phyloP scores from a whole-genome alignment of 2,113 vertebrate genomes.

The Oryzias melastigma region DNA sequence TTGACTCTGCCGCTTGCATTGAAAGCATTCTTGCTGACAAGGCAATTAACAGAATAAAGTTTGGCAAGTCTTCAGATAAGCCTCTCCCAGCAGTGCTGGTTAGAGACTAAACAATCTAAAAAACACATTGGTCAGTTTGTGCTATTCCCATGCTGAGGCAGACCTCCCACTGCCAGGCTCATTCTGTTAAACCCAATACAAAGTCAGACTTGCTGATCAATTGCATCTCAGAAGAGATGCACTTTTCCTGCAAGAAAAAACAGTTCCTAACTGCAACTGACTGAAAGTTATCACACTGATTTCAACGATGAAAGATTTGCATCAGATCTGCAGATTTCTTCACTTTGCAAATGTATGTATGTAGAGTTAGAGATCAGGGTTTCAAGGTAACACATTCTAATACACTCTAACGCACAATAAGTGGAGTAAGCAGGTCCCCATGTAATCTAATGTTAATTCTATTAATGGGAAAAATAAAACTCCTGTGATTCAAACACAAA shows the following conservation, averaged over 20 bases:
- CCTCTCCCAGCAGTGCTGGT: conserved; percentile 12
- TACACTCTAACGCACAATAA: no score
- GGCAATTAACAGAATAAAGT: conserved; percentile 22
- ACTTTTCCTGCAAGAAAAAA: conserved; percentile 26
- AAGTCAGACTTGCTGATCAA: conserved; percentile 34
- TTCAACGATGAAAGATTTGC: conserved; percentile 38
- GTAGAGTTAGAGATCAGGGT: conserved; percentile 30
- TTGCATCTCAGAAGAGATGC: conserved; percentile 34
- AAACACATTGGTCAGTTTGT: conserved; percentile 3
- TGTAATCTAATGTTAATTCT: conserved; percentile 6
- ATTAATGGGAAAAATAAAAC: conserved; percentile 12
- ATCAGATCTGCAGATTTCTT: conserved; percentile 34
- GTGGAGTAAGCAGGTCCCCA: conserved; percentile 7
- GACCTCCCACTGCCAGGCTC: conserved; percentile 25
- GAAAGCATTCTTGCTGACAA: conserved; percentile 22
- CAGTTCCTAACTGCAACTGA: conserved; percentile 38
- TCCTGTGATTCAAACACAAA: neutral
- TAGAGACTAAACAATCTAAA: conserved; percentile 18
- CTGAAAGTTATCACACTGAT: conserved; percentile 36
- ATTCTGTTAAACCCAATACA: conserved; percentile 33
- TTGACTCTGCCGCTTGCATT: neutral
- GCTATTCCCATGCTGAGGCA: conserved; percentile 5
- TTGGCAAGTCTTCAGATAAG: conserved; percentile 21
- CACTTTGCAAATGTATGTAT: conserved; percentile 32
- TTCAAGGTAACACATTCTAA: conserved; percentile 24